phyloP scores from a whole-genome alignment of 2,113 vertebrate species.

The Grantiella picta region DNA sequence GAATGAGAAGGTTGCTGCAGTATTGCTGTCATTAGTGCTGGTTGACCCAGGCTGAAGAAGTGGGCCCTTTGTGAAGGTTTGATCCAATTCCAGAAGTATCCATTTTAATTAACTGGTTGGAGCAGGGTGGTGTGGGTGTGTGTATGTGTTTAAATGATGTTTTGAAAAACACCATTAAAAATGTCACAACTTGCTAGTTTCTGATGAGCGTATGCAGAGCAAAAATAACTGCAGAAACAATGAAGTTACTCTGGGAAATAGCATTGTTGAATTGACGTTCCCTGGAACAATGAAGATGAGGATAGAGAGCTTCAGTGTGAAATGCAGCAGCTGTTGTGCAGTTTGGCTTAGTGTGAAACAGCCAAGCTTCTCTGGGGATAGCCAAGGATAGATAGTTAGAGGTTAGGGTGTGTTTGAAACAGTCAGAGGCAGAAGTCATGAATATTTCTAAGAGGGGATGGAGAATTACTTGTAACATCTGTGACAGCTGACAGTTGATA shows the following conservation, averaged over 20 bases:
- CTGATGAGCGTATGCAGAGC: not conserved
- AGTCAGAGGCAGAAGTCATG: not conserved
- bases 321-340: conserved; percentile 3
- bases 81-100: not conserved
- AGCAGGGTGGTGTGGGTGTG: rapidly evolving
- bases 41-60: not conserved
- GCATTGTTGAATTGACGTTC: not conserved
- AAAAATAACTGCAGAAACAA: conserved; percentile 1
- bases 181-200: not conserved
- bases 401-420: not conserved
- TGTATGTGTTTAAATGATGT: not conserved
- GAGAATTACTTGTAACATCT: not conserved
- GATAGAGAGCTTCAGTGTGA: not conserved
- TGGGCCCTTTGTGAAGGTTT: not conserved
- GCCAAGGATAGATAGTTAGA: not conserved
- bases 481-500: not conserved
- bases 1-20: not conserved
- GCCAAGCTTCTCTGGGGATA: not conserved
- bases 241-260: not conserved
- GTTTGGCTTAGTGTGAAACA: not conserved
- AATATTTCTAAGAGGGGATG: not conserved
- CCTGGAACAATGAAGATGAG: not conserved
- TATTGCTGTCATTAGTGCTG: not conserved
- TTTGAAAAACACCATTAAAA: not conserved
- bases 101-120: not conserved